phyloP scores from a whole-genome alignment of 2,888 invertebrate genomes.

The Gymnocheta viridis region DNA sequence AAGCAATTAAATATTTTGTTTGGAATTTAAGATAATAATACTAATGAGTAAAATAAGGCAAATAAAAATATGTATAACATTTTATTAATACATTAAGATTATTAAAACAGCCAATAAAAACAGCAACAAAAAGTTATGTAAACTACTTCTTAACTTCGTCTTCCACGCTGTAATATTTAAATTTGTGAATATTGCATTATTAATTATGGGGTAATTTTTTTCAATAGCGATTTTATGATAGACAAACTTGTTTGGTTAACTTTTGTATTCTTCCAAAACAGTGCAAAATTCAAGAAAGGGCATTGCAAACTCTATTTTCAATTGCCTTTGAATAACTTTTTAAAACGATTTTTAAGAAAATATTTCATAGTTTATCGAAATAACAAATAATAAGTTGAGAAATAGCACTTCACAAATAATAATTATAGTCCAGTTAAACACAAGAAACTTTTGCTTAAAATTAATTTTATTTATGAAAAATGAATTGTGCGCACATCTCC shows the following conservation, averaged over 20 bases:
- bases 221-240: neutral
- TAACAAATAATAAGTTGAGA: no score
- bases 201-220: neutral
- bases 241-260: neutral
- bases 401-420: no score
- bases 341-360: no score
- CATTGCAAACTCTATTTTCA: neutral
- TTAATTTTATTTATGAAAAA: no score
- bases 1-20: constrained; percentile 48
- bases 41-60: constrained; percentile 23
- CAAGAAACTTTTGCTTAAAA: no score
- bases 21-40: constrained; percentile 52
- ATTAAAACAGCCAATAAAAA: constrained; percentile 53
- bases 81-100: constrained; percentile 35
- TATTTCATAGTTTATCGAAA: no score
- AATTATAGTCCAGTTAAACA: no score
- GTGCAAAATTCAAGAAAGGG: neutral
- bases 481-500: no score
- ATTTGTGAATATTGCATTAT: neutral
- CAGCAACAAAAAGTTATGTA: constrained; percentile 39
- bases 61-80: neutral
- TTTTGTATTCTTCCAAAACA: neutral
- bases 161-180: constrained; percentile 11
- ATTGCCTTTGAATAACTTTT: no score
- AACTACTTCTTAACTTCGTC: constrained; percentile 33